Evolutionary conservation across 2,888 invertebrate species (phyloP).

Genomic region (Callimorpha dominula): DNA sequence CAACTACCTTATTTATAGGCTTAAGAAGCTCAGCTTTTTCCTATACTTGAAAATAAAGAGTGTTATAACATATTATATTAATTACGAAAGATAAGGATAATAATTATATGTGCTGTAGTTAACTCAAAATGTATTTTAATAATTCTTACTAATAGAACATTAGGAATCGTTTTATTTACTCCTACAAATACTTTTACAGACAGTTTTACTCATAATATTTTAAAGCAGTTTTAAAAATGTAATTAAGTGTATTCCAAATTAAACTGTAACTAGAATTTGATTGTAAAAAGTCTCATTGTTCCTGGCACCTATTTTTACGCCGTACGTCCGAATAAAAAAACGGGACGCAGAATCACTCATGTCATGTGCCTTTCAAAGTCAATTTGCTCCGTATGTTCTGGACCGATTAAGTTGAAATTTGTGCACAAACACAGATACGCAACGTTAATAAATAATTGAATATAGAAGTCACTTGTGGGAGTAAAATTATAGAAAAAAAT

Average conservation of each 20-base stretch:
- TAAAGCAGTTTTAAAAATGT: not conserved
- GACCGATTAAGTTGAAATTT: too few relatives aligned
- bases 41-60: not conserved
- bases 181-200: not conserved
- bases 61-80: not conserved
- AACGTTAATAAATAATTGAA: too few relatives aligned
- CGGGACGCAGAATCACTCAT: too few relatives aligned
- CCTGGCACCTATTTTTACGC: too few relatives aligned
- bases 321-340: too few relatives aligned
- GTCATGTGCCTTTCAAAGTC: too few relatives aligned
- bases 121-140: not conserved
- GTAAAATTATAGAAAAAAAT: too few relatives aligned
- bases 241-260: not conserved
- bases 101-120: not conserved
- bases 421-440: too few relatives aligned
- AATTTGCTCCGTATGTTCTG: too few relatives aligned
- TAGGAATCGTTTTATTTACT: not conserved
- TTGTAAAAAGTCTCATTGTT: not conserved
- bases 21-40: not conserved
- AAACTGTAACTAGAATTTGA: not conserved
- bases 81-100: not conserved
- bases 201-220: not conserved
- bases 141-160: not conserved
- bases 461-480: too few relatives aligned
- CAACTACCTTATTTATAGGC: not conserved